Conservation (phyloP, 2,797 vertebrate species). For the Lepus oiostolus region DNA sequence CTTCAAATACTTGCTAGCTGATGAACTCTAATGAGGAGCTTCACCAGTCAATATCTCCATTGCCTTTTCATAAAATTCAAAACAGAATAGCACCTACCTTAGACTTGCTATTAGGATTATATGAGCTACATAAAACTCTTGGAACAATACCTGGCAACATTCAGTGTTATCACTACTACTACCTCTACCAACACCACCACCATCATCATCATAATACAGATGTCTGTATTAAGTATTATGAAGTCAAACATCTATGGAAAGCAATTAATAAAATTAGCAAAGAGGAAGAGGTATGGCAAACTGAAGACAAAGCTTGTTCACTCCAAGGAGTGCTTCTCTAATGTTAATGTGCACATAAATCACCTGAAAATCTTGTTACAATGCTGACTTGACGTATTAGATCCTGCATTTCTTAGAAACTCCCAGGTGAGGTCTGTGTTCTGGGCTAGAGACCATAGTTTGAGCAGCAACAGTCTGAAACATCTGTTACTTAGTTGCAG, state of each 20-base stretch:
- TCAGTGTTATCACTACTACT: neutral
- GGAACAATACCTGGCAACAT: neutral
- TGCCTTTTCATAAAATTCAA: neutral
- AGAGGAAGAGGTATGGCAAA: neutral
- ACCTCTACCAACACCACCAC: neutral
- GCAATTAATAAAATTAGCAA: neutral
- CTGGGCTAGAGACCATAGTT: slow-evolving; percentile 20
- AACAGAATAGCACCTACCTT: neutral
- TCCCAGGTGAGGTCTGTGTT: slow-evolving; percentile 19
- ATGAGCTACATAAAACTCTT: neutral
- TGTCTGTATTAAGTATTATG: slow-evolving; percentile 15
- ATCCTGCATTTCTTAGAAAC: slow-evolving; percentile 46
- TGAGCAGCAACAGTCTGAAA: slow-evolving; percentile 17
- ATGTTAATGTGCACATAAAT: slow-evolving; percentile 37
- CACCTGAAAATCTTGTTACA: slow-evolving; percentile 11
- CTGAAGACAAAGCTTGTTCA: slow-evolving; percentile 27
- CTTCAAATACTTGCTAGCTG: neutral
- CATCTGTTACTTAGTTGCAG: slow-evolving; percentile 42
- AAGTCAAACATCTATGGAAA: slow-evolving; percentile 1
- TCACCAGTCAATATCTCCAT: neutral
- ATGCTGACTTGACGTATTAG: slow-evolving; percentile 52
- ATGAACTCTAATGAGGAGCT: neutral
- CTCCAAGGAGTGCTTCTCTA: neutral
- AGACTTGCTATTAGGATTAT: neutral
- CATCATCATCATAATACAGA: neutral